These are phyloP conservation scores for Frankliniella fusca DNA, from an alignment of 2,888 invertebrate species.

Conservation along the genomic window DNA sequence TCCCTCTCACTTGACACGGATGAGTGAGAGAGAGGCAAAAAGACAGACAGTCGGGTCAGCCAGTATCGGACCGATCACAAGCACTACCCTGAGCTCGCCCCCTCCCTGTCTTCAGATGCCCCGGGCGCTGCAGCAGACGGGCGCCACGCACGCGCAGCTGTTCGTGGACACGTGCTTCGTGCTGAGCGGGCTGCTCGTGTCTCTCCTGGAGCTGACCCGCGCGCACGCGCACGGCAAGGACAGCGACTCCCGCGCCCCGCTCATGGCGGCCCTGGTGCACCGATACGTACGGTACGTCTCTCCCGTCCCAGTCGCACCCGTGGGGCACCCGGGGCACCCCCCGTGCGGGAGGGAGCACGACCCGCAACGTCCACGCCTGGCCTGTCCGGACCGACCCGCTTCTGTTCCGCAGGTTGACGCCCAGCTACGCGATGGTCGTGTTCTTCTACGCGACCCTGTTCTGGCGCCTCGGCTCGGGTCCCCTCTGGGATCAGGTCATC, in stretches of 20 bases:
- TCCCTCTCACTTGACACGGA: no score
- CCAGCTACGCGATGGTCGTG: constrained; percentile 55
- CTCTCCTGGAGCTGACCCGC: constrained; percentile 40
- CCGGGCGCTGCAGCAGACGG: constrained; percentile 4
- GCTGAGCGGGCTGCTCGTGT: constrained; percentile 57
- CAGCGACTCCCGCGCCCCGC: constrained; percentile 46
- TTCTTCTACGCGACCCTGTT: constrained; percentile 56
- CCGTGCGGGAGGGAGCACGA: neutral
- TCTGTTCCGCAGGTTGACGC: constrained; percentile 50
- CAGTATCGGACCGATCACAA: neutral
- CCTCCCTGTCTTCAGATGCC: neutral
- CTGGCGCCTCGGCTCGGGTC: constrained; percentile 57
- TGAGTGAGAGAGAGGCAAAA: no score
- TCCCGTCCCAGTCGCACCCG: neutral
- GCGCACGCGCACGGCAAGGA: constrained; percentile 18
- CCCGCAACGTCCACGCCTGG: no score
- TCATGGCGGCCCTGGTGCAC: constrained; percentile 52
- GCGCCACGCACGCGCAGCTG: constrained; percentile 53
- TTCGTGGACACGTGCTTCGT: constrained; percentile 63
- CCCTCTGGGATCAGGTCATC: constrained; percentile 56
- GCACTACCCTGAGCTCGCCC: neutral
- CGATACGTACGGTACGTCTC: constrained; percentile 57
- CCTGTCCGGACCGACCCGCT: constrained; percentile 29
- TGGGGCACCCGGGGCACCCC: neutral
- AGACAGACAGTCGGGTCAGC: neutral